Base-by-base conservation (phyloP, 2,113 vertebrate genomes). In the Actenoides hombroni region DNA sequence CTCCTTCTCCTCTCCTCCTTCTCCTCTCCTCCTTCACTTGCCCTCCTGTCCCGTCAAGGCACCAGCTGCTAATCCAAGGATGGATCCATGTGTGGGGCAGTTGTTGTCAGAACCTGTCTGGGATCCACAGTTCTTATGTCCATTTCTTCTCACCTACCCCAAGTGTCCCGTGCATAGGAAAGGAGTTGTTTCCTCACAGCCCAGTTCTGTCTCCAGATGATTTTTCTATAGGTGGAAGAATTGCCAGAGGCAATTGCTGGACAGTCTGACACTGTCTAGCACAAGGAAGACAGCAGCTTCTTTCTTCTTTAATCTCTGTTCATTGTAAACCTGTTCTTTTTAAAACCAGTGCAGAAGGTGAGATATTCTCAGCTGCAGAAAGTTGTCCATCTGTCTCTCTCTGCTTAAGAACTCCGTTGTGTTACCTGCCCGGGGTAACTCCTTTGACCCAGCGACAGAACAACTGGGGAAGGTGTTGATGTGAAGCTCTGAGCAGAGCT, bases 401-500 rank as follows among this genome's bases (percentile, higher is more conserved):
- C 18, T 81, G 13, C 0, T 0, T 13, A 19, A 65, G 56, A 70
- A 6, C 31, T 61, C 40, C 5, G 0, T 57, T 24, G 3, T 11
- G 13, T 44, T 49, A 19, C n/a, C 40, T 63, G 53, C 46, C 59
- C 31, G 51, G n/a, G 42, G 42, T 16, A 42, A 42, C 42, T 42
- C 15, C 14, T 16, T 16, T 42, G 42, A 15, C 17, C n/a, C 35
- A 48, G 88, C 37, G n/a, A 42, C 48, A 65, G 6, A 59, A 16
- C 13, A n/a, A 2, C n/a, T 59, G 61, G 31, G 54, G 76, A 49
- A 20, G 53, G 26, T 64, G 29, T 24, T 75, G 54, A 10, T 0
- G 10, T 28, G 80, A 33, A 33, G 42, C 23, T 86, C 39, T 33
- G 29, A 60, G 76, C 71, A 63, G 48, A 68, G 39, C 57, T 37